phyloP scores from a whole-genome alignment of 2,888 invertebrate genomes.

The Orgyia antiqua region DNA sequence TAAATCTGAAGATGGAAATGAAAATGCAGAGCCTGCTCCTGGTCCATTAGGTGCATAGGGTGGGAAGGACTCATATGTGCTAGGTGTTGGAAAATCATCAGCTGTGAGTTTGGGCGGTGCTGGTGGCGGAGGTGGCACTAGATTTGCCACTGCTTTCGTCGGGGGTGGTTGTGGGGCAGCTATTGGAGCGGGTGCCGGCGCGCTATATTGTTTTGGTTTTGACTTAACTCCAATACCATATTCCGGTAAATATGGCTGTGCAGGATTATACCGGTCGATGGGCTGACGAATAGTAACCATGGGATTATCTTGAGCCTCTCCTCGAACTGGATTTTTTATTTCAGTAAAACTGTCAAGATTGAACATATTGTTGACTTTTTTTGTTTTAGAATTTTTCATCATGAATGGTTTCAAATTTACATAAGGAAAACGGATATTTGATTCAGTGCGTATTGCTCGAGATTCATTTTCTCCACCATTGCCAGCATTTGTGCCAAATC shows the following conservation, averaged over 20 bases:
- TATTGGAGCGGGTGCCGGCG: slow-evolving; percentile 8
- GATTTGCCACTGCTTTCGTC: slow-evolving; percentile 16
- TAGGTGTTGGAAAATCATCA: slow-evolving; percentile 53
- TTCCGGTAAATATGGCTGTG: slow-evolving; percentile 60
- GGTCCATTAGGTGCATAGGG: slow-evolving; percentile 46
- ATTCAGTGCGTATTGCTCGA: slow-evolving; percentile 63
- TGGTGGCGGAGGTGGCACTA: slow-evolving; percentile 22
- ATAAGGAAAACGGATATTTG: slow-evolving; percentile 62
- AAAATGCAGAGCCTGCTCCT: slow-evolving; percentile 22
- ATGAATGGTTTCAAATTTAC: slow-evolving; percentile 66
- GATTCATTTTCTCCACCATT: slow-evolving; percentile 69
- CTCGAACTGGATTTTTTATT: slow-evolving; percentile 48
- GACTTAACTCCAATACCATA: too few relatives aligned
- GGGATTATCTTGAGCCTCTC: slow-evolving; percentile 58
- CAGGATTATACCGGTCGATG: slow-evolving; percentile 71
- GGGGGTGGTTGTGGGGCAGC: slow-evolving; percentile 47
- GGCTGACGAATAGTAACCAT: slow-evolving; percentile 33
- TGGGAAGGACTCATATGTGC: slow-evolving; percentile 63
- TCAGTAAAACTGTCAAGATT: slow-evolving; percentile 51
- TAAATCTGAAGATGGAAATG: slow-evolving; percentile 35
- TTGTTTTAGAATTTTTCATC: slow-evolving; percentile 51
- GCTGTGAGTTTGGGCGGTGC: slow-evolving; percentile 30
- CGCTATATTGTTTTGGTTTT: slow-evolving; percentile 49
- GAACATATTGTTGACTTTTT: slow-evolving; percentile 53
- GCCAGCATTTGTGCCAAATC: slow-evolving; percentile 58